Percentiles rank a stretch among this genome's conserved stretches.
Evolutionary conservation across 2,888 invertebrate species (phyloP).

Genomic region (Danaus chrysippus): DNA sequence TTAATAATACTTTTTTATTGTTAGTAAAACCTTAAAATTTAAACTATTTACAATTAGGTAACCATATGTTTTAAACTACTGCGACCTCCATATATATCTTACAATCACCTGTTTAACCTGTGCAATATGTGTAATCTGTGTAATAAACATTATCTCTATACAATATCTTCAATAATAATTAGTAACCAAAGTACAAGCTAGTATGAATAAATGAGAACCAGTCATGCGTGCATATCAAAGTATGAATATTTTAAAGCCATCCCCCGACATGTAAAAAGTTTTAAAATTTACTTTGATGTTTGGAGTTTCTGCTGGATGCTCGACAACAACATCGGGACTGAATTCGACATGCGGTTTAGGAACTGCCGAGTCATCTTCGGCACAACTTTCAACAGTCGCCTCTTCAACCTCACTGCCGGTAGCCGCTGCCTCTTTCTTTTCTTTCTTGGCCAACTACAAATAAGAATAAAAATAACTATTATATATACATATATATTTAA

Average conservation of each 20-base stretch:
- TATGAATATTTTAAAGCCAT: neutral
- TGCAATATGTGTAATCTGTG: neutral
- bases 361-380: constrained; percentile 59
- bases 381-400: constrained; percentile 66
- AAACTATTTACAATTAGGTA: too few species aligned
- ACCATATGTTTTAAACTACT: too few species aligned
- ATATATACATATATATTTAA: neutral
- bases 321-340: constrained; percentile 81
- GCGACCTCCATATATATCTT: too few species aligned
- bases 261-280: neutral
- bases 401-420: constrained; percentile 71
- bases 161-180: too few species aligned
- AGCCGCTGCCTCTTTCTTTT: constrained; percentile 61
- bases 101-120: too few species aligned
- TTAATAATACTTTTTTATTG: too few species aligned
- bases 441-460: constrained; percentile 66
- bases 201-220: neutral
- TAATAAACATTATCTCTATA: neutral
- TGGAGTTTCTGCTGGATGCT: constrained; percentile 75
- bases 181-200: neutral
- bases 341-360: constrained; percentile 83
- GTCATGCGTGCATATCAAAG: neutral
- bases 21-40: too few species aligned
- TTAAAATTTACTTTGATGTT: constrained; percentile 62
- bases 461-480: neutral